A percentile compares a stretch with the other conserved stretches of the same genome.
phyloP scores from a whole-genome alignment of 1,140 invertebrate species.

The Trichonephila clavipes region DNA sequence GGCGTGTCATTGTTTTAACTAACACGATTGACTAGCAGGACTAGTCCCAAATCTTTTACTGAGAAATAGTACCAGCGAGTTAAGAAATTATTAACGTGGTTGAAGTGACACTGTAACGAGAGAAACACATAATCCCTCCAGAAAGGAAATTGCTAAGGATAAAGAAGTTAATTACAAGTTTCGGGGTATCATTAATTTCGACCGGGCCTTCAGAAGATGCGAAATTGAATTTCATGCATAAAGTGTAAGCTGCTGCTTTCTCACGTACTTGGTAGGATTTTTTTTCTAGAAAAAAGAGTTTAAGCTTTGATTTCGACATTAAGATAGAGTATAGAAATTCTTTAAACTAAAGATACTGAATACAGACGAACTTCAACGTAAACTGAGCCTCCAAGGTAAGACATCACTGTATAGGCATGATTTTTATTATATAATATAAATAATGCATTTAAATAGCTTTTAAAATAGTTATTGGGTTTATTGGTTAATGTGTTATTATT shows the following conservation, averaged over 20 bases:
- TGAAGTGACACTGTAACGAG: background rate
- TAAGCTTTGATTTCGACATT: background rate
- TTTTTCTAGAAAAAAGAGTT: background rate
- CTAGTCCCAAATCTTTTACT: background rate
- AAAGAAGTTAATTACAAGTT: constrained; percentile 24
- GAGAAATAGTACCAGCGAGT: background rate
- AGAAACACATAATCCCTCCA: background rate
- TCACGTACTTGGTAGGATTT: background rate
- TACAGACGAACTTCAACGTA: background rate
- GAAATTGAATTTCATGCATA: constrained; percentile 13
- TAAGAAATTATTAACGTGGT: background rate
- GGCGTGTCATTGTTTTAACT: constrained; percentile 42
- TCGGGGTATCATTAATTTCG: background rate
- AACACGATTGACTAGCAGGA: background rate
- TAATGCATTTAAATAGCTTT: too few relatives aligned
- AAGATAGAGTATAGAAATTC: background rate
- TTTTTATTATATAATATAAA: too few relatives aligned
- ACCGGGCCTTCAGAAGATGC: background rate
- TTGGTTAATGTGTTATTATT: too few relatives aligned
- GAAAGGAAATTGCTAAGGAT: background rate
- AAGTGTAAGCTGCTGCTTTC: background rate
- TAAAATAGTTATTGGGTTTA: too few relatives aligned
- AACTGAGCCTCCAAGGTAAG: background rate
- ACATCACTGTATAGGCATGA: background rate
- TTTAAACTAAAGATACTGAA: background rate